Percentiles rank a stretch among this genome's conserved stretches.
These are phyloP conservation scores for Teleopsis dalmanni DNA, from an alignment of 1,140 invertebrate species.

Conservation along the genomic window DNA sequence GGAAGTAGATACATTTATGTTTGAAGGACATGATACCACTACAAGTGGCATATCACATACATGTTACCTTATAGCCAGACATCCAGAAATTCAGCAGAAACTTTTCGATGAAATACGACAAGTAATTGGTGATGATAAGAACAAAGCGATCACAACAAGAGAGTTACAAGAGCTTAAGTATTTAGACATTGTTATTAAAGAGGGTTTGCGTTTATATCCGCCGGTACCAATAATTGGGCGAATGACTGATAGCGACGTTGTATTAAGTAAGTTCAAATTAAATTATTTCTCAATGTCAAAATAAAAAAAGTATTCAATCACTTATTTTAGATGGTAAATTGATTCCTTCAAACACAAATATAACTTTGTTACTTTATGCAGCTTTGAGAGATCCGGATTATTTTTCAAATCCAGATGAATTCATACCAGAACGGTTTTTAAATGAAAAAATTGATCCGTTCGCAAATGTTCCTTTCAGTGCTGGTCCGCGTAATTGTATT, in stretches of 20 bases:
- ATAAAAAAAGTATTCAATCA: too few relatives aligned
- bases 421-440: conserved; percentile 59
- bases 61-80: conserved; percentile 48
- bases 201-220: conserved; percentile 55
- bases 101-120: conserved; percentile 52
- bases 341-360: conserved; percentile 41
- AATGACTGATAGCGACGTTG: conserved; percentile 47
- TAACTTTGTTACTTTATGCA: conserved; percentile 41
- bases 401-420: conserved; percentile 53
- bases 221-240: conserved; percentile 60
- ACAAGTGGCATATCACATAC: conserved; percentile 51
- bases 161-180: conserved; percentile 23
- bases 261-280: conserved; percentile 26
- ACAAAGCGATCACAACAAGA: conserved; percentile 12
- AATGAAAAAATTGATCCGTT: conserved; percentile 40
- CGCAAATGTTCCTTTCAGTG: conserved; percentile 58
- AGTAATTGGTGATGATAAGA: conserved; percentile 45
- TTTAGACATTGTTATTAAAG: conserved; percentile 56
- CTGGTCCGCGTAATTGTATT: conserved; percentile 56
- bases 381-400: conserved; percentile 48
- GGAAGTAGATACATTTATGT: conserved; percentile 71
- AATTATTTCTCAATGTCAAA: too few relatives aligned
- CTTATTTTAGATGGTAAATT: conserved; percentile 16
- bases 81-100: conserved; percentile 53
- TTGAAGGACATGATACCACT: conserved; percentile 69